phyloP scores from a whole-genome alignment of 2,888 invertebrate species.

The Tyria jacobaeae region DNA sequence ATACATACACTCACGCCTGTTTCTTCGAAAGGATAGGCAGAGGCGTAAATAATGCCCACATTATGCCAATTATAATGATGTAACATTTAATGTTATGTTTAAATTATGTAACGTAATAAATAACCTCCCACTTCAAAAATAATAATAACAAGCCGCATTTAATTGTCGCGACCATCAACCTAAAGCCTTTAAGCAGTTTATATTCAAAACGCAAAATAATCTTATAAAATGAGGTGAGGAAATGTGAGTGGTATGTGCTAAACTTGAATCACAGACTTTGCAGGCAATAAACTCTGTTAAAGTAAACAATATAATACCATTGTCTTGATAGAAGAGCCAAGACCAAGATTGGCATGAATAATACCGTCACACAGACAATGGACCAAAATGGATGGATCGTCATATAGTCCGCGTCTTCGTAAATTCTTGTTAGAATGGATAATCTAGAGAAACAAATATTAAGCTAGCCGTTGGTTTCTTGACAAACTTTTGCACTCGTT shows the following conservation, averaged over 20 bases:
- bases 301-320: constrained; percentile 39
- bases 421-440: constrained; percentile 27
- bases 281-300: constrained; percentile 54
- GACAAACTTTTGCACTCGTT: no score
- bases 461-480: neutral
- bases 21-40: no score
- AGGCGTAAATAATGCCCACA: no score
- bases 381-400: constrained; percentile 34
- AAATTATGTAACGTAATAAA: no score
- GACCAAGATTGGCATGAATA: constrained; percentile 49
- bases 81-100: no score
- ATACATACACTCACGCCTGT: no score
- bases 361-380: constrained; percentile 35
- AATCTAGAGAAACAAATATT: neutral
- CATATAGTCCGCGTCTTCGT: constrained; percentile 24
- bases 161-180: neutral
- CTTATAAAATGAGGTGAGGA: constrained; percentile 27
- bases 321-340: constrained; percentile 33
- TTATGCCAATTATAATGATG: no score
- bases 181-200: neutral
- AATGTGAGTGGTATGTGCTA: constrained; percentile 27
- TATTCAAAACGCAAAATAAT: constrained; percentile 33
- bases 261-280: constrained; percentile 46
- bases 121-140: no score
- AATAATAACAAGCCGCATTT: neutral